phyloP scores from a whole-genome alignment of 2,797 vertebrate species.

The Sebastes ruberrimus region DNA sequence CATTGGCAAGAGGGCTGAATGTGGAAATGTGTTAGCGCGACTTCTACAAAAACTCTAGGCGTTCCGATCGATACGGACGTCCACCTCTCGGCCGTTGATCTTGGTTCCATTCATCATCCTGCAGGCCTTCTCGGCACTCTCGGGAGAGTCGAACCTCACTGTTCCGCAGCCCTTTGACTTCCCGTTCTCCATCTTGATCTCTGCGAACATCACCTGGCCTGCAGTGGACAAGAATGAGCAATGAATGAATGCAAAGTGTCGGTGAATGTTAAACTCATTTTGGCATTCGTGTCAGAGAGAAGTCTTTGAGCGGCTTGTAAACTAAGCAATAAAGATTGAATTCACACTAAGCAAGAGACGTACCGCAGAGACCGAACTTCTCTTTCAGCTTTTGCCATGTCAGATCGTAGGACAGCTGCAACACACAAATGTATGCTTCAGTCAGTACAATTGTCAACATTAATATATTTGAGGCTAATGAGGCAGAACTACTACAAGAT shows the following conservation, averaged over 20 bases:
- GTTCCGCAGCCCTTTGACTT: conserved; percentile 98
- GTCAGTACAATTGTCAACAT: not conserved
- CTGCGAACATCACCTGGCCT: conserved; percentile 99
- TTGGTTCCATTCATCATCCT: conserved; percentile 98
- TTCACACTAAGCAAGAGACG: conserved; percentile 45
- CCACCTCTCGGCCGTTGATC: conserved; percentile 97
- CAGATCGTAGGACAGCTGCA: conserved; percentile 97
- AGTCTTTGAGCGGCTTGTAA: not conserved
- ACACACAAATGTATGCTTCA: conserved; percentile 51
- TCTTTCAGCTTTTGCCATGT: conserved; percentile 99
- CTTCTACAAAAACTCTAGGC: conserved; percentile 85
- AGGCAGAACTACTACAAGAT: not conserved
- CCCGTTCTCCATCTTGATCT: conserved; percentile 99
- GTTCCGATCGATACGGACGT: conserved; percentile 96
- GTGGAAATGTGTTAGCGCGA: conserved; percentile 51
- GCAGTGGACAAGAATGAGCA: not conserved
- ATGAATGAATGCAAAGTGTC: not conserved
- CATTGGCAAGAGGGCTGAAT: conserved; percentile 62
- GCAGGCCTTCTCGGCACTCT: conserved; percentile 96
- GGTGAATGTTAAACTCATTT: not conserved
- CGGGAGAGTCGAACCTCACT: conserved; percentile 94
- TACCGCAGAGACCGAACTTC: conserved; percentile 97
- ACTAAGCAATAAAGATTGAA: not conserved
- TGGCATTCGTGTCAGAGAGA: not conserved
- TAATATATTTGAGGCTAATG: not conserved